A percentile compares a stretch with the other conserved stretches of the same genome.
Evolutionary conservation across 30 jellyfish, hydroid and myxozoan genomes (phyloP).

Genomic region (Mastigias papua): DNA sequence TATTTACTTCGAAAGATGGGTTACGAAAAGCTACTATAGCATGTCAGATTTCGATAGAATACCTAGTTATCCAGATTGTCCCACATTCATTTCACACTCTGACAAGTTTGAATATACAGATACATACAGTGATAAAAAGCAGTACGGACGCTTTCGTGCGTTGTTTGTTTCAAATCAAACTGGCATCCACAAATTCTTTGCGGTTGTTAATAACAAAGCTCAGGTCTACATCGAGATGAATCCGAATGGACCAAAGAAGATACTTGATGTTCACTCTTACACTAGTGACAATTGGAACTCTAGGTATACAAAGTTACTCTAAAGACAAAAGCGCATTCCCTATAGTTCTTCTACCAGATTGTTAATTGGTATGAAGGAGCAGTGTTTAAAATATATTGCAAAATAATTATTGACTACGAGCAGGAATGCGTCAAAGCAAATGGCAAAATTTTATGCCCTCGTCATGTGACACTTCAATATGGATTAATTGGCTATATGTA

Average conservation of each 20-base stretch:
- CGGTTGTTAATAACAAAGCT: conserved; percentile 21
- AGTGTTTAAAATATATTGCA: too few species aligned
- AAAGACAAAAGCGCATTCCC: not conserved
- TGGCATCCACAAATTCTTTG: conserved; percentile 48
- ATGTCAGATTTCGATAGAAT: conserved; percentile 16
- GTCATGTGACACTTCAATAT: too few species aligned
- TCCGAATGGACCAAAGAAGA: conserved; percentile 17
- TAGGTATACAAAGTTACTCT: not conserved
- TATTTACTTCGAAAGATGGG: conserved; percentile 26
- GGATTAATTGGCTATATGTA: too few species aligned
- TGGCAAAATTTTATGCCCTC: too few species aligned
- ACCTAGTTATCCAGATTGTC: conserved; percentile 59
- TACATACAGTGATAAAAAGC: not conserved
- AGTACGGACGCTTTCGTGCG: conserved; percentile 33
- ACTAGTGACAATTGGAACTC: conserved; percentile 23
- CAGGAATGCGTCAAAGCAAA: too few species aligned
- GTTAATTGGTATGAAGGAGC: too few species aligned
- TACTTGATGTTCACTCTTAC: not conserved
- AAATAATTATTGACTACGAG: too few species aligned
- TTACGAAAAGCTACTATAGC: not conserved
- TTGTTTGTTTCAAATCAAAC: conserved; percentile 47
- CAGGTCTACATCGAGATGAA: conserved; percentile 7
- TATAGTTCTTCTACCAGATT: not conserved
- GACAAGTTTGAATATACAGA: conserved; percentile 12
- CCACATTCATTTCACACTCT: conserved; percentile 20